phyloP scores from a whole-genome alignment of 2,888 invertebrate genomes.

The Epinotia nisella region DNA sequence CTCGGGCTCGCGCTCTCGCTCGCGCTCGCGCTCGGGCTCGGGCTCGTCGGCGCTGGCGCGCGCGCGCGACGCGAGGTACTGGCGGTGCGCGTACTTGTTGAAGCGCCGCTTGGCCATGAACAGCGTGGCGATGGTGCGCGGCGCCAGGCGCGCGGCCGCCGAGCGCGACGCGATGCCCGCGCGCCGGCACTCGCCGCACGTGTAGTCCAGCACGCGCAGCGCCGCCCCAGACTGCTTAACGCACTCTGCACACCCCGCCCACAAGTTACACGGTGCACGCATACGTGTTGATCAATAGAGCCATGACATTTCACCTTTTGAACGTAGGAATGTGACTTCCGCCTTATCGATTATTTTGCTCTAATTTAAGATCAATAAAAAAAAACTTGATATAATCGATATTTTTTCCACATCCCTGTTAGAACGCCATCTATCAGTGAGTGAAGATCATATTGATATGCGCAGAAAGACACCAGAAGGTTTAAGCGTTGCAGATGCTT shows the following conservation, averaged over 20 bases:
- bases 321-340: too few species aligned
- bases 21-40: slow-evolving; percentile 42
- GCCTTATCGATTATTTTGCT: too few species aligned
- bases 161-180: slow-evolving; percentile 81
- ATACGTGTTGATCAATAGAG: background rate
- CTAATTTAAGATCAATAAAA: too few species aligned
- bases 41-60: slow-evolving; percentile 48
- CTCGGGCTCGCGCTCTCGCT: slow-evolving; percentile 17
- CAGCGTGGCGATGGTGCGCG: slow-evolving; percentile 81
- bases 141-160: slow-evolving; percentile 78
- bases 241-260: slow-evolving; percentile 69
- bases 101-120: slow-evolving; percentile 83
- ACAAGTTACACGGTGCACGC: background rate
- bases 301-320: background rate
- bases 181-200: slow-evolving; percentile 80
- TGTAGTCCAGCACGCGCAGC: slow-evolving; percentile 80
- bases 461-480: too few species aligned
- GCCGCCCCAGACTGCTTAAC: slow-evolving; percentile 75
- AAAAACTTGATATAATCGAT: too few species aligned
- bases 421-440: too few species aligned
- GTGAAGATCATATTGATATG: too few species aligned
- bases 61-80: slow-evolving; percentile 68
- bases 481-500: too few species aligned
- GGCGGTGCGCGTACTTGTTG: slow-evolving; percentile 83
- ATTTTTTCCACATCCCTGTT: too few species aligned